These are phyloP conservation scores for Schizotus pectinicornis DNA, from an alignment of 2,888 invertebrate species.

Conservation along the genomic window DNA sequence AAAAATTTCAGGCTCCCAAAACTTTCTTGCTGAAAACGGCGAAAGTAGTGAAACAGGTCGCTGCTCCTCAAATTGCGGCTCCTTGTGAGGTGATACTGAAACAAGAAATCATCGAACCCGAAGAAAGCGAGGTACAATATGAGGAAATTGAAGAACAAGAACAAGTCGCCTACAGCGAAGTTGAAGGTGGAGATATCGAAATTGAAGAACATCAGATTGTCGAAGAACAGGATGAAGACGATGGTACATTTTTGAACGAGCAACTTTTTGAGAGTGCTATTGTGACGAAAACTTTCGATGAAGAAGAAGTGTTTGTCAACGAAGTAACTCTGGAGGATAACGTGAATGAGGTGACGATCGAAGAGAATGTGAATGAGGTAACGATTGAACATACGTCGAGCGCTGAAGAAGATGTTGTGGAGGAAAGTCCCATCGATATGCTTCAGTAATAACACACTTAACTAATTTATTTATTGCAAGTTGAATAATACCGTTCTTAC, in stretches of 20 bases:
- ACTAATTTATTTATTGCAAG: slow-evolving; percentile 32
- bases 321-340: slow-evolving; percentile 56
- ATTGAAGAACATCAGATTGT: slow-evolving; percentile 1
- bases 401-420: slow-evolving; percentile 14
- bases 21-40: slow-evolving; percentile 46
- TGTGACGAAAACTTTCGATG: slow-evolving; percentile 40
- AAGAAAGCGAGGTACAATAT: slow-evolving; percentile 27
- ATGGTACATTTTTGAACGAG: slow-evolving; percentile 49
- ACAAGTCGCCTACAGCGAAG: slow-evolving; percentile 34
- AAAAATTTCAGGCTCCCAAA: slow-evolving; percentile 40
- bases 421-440: slow-evolving; percentile 18
- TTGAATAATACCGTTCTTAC: slow-evolving; percentile 27
- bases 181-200: slow-evolving; percentile 31
- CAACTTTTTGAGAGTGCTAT: slow-evolving; percentile 48
- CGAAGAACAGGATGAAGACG: slow-evolving; percentile 32
- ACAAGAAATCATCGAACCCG: slow-evolving; percentile 27
- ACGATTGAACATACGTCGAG: slow-evolving; percentile 19
- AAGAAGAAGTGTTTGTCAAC: slow-evolving; percentile 51
- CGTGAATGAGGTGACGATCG: slow-evolving; percentile 50
- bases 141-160: slow-evolving; percentile 31
- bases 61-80: slow-evolving; percentile 20
- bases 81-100: slow-evolving; percentile 32
- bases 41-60: slow-evolving; percentile 40
- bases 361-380: slow-evolving; percentile 43
- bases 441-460: slow-evolving; percentile 27